Evolutionary conservation across 2,888 invertebrate genomes (phyloP).

Genomic region (Fragum sueziense): DNA sequence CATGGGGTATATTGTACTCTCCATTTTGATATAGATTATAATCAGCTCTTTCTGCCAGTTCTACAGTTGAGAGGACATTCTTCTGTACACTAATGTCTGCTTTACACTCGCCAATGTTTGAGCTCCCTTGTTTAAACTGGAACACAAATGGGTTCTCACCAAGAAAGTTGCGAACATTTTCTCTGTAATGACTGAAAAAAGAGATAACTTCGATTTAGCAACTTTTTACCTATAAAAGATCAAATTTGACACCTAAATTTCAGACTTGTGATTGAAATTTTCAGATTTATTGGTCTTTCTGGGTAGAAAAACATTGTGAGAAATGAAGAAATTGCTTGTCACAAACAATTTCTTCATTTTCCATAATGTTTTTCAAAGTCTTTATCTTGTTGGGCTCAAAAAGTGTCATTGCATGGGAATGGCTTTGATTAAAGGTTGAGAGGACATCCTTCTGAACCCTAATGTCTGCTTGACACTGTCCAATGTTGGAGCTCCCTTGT

Average conservation of each 20-base stretch:
- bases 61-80: conserved; percentile 63
- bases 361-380: too few relatives aligned
- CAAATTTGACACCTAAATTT: too few relatives aligned
- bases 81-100: conserved; percentile 20
- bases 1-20: conserved; percentile 70
- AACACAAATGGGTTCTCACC: conserved; percentile 40
- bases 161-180: conserved; percentile 39
- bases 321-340: too few relatives aligned
- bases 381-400: too few relatives aligned
- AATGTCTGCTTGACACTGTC: conserved; percentile 44
- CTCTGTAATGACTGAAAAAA: conserved; percentile 31
- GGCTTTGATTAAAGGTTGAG: conserved; percentile 67
- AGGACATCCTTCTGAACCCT: conserved; percentile 33
- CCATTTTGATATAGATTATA: conserved; percentile 70
- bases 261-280: too few relatives aligned
- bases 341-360: too few relatives aligned
- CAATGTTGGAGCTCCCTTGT: conserved; percentile 2
- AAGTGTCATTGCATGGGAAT: too few relatives aligned
- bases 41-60: conserved; percentile 66
- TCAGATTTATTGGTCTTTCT: too few relatives aligned
- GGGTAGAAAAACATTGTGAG: too few relatives aligned
- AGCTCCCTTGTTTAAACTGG: conserved; percentile 22
- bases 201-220: too few relatives aligned
- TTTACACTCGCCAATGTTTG: conserved; percentile 33
- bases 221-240: too few relatives aligned